Conservation (phyloP, 2,797 vertebrate genomes). For the Anolis apletophallus region DNA sequence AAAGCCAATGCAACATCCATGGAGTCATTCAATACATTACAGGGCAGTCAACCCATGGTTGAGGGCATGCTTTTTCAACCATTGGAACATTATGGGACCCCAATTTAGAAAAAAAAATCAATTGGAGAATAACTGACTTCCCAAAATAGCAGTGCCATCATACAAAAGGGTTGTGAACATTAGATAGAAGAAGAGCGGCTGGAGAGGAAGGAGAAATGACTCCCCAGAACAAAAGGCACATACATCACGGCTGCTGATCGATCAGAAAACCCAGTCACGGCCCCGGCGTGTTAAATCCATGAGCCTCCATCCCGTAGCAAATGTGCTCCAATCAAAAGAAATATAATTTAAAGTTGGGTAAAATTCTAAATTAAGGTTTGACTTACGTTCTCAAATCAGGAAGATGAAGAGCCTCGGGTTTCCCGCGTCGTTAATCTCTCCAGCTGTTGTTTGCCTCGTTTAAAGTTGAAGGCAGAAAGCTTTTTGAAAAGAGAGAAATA, state of each 20-base stretch:
- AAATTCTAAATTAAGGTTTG: conserved; percentile 57
- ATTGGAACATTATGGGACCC: conserved; percentile 55
- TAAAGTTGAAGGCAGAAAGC: conserved; percentile 21
- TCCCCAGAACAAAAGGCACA: conserved; percentile 57
- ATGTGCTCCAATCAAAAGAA: conserved; percentile 52
- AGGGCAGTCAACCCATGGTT: neutral
- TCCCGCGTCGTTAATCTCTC: conserved; percentile 50
- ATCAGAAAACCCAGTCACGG: conserved; percentile 46
- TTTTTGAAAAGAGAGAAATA: neutral
- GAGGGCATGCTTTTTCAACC: conserved; percentile 9
- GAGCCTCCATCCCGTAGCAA: conserved; percentile 34
- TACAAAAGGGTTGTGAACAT: conserved; percentile 49
- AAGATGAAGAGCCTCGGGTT: conserved; percentile 37
- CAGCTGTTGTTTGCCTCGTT: conserved; percentile 9
- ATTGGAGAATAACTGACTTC: conserved; percentile 42
- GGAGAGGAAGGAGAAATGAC: neutral
- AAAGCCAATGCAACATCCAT: neutral
- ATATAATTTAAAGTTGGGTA: conserved; percentile 48
- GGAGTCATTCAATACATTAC: neutral
- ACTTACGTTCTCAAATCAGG: conserved; percentile 50
- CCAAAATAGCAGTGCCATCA: conserved; percentile 25
- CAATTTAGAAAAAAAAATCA: conserved; percentile 21
- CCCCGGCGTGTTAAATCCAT: conserved; percentile 29
- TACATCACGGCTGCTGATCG: conserved; percentile 50
- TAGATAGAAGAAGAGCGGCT: conserved; percentile 48